Evolutionary conservation across 2,888 invertebrate species (phyloP).

Genomic region (Cosmopolites sordidus): DNA sequence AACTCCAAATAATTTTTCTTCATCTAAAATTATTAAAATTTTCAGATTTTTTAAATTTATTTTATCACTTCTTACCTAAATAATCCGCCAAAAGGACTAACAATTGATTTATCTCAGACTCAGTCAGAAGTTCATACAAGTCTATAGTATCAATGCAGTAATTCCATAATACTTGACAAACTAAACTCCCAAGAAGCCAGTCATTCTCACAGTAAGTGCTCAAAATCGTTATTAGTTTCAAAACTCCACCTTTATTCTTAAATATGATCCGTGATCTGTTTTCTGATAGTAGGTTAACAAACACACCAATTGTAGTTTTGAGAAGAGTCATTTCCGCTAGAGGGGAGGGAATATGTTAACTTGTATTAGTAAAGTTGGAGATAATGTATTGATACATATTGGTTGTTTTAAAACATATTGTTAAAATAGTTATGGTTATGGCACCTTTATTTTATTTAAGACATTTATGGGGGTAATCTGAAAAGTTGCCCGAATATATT

Average conservation of each 20-base stretch:
- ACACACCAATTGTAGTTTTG: slow-evolving; percentile 74
- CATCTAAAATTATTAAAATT: slow-evolving; percentile 47
- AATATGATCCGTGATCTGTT: slow-evolving; percentile 53
- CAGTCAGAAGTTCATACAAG: slow-evolving; percentile 50
- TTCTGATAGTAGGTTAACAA: slow-evolving; percentile 72
- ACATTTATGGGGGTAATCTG: too few relatives aligned
- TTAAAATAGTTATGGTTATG: too few relatives aligned
- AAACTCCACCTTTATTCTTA: slow-evolving; percentile 52
- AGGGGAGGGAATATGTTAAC: too few relatives aligned
- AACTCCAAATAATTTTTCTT: slow-evolving; percentile 55
- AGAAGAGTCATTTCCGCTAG: slow-evolving; percentile 64
- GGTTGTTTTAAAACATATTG: too few relatives aligned
- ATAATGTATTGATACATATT: too few relatives aligned
- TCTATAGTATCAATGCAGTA: slow-evolving; percentile 56
- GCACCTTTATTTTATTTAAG: too few relatives aligned
- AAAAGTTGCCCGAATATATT: too few relatives aligned
- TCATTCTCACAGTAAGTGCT: slow-evolving; percentile 58
- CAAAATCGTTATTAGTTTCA: slow-evolving; percentile 54
- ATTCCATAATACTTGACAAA: slow-evolving; percentile 74
- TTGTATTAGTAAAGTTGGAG: too few relatives aligned
- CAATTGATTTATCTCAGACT: slow-evolving; percentile 53
- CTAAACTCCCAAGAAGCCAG: slow-evolving; percentile 66
- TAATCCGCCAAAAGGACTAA: slow-evolving; percentile 54
- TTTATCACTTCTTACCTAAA: slow-evolving; percentile 45
- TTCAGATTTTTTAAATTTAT: not conserved